Evolutionary conservation across 1,140 invertebrate genomes (phyloP).

Genomic region (Manduca sexta): DNA sequence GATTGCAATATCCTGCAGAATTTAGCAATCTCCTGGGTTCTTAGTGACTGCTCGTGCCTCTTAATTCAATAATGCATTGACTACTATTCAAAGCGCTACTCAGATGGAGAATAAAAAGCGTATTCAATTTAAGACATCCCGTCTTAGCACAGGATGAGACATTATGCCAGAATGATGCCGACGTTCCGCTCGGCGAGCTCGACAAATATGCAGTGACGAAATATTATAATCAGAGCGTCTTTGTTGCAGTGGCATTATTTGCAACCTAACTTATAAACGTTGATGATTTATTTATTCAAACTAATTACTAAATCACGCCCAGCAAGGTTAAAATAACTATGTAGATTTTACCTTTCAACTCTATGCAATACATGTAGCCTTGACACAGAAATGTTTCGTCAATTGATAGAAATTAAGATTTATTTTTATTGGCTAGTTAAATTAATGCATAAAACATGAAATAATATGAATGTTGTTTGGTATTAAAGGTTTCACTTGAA

Average conservation of each 20-base stretch:
- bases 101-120: too few species aligned
- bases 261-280: not conserved
- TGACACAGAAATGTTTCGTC: constrained; percentile 52
- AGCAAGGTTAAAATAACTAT: constrained; percentile 47
- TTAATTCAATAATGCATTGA: too few species aligned
- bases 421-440: constrained; percentile 17
- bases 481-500: too few species aligned
- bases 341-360: constrained; percentile 54
- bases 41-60: too few species aligned
- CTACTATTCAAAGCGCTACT: too few species aligned
- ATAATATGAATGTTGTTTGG: not conserved
- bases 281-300: constrained; percentile 25
- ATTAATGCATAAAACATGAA: constrained; percentile 9
- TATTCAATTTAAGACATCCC: too few species aligned
- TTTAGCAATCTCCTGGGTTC: too few species aligned
- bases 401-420: constrained; percentile 35
- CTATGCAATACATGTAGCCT: constrained; percentile 44
- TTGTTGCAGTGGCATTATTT: constrained; percentile 3
- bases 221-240: not conserved
- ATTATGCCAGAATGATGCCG: too few species aligned
- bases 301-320: constrained; percentile 41
- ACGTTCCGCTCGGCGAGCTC: too few species aligned
- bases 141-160: too few species aligned
- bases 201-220: not conserved
- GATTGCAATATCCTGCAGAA: too few species aligned